These are phyloP conservation scores for Ommatoiulus sabulosus DNA, from an alignment of 2,888 invertebrate species.

Conservation along the genomic window DNA sequence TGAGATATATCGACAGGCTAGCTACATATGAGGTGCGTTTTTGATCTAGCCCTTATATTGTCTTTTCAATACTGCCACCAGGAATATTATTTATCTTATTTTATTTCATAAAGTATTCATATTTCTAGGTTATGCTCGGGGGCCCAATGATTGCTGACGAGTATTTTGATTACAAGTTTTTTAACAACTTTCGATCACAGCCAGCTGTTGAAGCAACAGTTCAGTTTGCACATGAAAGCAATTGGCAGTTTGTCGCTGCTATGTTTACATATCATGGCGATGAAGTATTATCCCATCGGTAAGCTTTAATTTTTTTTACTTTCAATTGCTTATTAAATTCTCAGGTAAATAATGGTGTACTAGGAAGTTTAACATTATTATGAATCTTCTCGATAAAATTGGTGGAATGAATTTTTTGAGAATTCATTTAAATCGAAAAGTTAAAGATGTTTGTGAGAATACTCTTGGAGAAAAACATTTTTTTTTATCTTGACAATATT, in stretches of 20 bases:
- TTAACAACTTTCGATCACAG: constrained; percentile 74
- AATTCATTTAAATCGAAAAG: too few species aligned
- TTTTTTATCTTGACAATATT: too few species aligned
- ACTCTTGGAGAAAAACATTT: too few species aligned
- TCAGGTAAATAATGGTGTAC: too few species aligned
- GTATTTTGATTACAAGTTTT: constrained; percentile 76
- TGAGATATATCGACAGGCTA: constrained; percentile 79
- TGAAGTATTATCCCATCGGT: constrained; percentile 72
- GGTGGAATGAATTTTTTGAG: too few species aligned
- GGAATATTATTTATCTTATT: neutral
- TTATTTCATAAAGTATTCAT: neutral
- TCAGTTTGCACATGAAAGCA: constrained; percentile 77
- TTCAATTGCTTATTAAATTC: too few species aligned
- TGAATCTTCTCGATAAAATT: too few species aligned
- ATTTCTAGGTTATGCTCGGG: constrained; percentile 73
- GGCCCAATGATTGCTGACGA: constrained; percentile 72
- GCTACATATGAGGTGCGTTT: constrained; percentile 75
- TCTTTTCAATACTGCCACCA: neutral
- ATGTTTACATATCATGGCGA: constrained; percentile 77
- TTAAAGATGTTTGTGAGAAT: too few species aligned
- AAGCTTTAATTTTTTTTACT: neutral
- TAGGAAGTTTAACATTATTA: too few species aligned
- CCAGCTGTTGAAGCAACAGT: constrained; percentile 74
- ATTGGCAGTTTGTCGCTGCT: constrained; percentile 76
- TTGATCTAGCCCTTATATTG: neutral